A percentile compares a stretch with the other conserved stretches of the same genome.
These are phyloP conservation scores for Magallana nippona DNA, from an alignment of 2,888 invertebrate species.

Conservation along the genomic window DNA sequence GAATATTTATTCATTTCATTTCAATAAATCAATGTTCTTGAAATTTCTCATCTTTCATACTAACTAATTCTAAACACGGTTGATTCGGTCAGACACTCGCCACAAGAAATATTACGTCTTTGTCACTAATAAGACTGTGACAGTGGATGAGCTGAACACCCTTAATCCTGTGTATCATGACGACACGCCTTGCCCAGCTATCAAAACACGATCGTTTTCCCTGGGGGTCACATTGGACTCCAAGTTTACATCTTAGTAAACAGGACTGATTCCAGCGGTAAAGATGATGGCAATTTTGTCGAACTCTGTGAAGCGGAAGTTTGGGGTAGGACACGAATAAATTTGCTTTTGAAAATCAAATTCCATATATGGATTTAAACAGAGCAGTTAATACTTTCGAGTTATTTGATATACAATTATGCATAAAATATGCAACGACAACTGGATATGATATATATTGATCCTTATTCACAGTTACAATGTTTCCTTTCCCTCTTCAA, in stretches of 20 bases:
- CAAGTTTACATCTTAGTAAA: not conserved
- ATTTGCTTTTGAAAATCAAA: not conserved
- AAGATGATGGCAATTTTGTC: not conserved
- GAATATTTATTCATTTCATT: too few relatives aligned
- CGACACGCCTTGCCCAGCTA: not conserved
- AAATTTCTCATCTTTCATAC: too few relatives aligned
- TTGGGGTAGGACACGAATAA: not conserved
- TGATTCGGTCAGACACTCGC: not conserved
- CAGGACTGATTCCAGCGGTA: not conserved
- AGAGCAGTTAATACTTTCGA: too few relatives aligned
- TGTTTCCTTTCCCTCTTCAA: too few relatives aligned
- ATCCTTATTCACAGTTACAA: too few relatives aligned
- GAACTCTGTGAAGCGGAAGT: slow-evolving; percentile 15
- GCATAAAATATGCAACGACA: too few relatives aligned
- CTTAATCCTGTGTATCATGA: slow-evolving; percentile 9
- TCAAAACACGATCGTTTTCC: not conserved
- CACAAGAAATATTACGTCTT: not conserved
- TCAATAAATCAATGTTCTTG: too few relatives aligned
- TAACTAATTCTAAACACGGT: too few relatives aligned
- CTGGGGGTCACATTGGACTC: not conserved
- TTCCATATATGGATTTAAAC: too few relatives aligned
- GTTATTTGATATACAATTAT: too few relatives aligned
- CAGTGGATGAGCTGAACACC: too few relatives aligned
- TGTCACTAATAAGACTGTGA: not conserved
- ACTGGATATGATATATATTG: too few relatives aligned